phyloP scores from a whole-genome alignment of 2,888 invertebrate genomes.

The Neuroscelio doddi region DNA sequence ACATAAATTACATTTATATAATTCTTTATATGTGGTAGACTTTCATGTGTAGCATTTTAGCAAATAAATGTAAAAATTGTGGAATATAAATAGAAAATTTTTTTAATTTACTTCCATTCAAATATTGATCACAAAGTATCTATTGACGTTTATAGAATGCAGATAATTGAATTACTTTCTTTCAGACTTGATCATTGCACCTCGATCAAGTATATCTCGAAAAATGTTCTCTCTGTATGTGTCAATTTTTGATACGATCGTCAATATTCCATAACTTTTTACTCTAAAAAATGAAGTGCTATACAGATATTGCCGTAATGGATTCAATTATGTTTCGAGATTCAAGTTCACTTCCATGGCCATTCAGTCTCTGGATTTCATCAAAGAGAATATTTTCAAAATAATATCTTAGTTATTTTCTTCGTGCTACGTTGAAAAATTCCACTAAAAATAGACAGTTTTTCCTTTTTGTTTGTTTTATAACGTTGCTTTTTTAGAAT shows the following conservation, averaged over 20 bases:
- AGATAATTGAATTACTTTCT: conserved; percentile 17
- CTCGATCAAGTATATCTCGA: conserved; percentile 6
- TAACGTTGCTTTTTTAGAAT: no score
- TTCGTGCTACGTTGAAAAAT: no score
- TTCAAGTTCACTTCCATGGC: conserved; percentile 11
- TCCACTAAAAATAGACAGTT: no score
- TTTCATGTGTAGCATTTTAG: no score
- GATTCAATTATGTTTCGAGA: conserved; percentile 14
- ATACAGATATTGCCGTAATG: background rate
- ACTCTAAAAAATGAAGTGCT: conserved; percentile 3
- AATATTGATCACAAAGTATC: conserved; percentile 9
- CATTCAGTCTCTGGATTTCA: background rate
- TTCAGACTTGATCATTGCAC: conserved; percentile 7
- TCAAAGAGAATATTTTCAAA: background rate
- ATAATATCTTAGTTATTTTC: no score
- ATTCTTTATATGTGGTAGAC: no score
- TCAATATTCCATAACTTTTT: conserved; percentile 9
- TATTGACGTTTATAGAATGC: conserved; percentile 20
- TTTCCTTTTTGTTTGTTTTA: no score
- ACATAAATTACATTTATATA: no score
- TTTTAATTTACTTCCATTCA: conserved; percentile 5
- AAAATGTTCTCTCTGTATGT: conserved; percentile 14
- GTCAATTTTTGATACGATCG: conserved; percentile 20
- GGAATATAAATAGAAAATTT: background rate
- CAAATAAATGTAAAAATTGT: no score